Conservation (phyloP, 2,797 vertebrate genomes). For the Galaxias olidus region DNA sequence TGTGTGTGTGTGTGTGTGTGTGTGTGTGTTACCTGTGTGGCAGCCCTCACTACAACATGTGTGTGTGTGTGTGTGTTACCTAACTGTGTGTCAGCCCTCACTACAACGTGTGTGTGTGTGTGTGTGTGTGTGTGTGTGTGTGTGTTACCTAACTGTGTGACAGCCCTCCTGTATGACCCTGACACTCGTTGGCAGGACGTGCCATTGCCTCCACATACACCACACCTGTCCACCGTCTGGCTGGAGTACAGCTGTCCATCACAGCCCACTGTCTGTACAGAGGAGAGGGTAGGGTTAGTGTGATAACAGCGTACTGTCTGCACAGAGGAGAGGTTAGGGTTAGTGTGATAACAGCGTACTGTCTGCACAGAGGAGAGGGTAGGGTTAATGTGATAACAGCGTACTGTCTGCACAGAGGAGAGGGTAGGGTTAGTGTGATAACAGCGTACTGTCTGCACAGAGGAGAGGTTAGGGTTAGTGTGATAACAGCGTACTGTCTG, state of each 20-base stretch:
- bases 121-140: constrained; percentile 17
- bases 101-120: not conserved
- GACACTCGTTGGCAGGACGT: constrained; percentile 85
- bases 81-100: too few relatives aligned
- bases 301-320: too few relatives aligned
- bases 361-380: too few relatives aligned
- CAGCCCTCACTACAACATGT: too few relatives aligned
- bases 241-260: constrained; percentile 86
- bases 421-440: too few relatives aligned
- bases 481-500: too few relatives aligned
- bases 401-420: too few relatives aligned
- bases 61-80: constrained; percentile 1
- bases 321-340: not conserved
- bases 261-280: constrained; percentile 84
- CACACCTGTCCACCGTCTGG: constrained; percentile 83
- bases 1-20: too few relatives aligned
- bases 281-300: constrained; percentile 15
- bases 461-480: too few relatives aligned
- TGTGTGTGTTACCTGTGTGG: constrained; percentile 8
- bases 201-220: constrained; percentile 85
- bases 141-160: constrained; percentile 86
- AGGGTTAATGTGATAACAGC: too few relatives aligned
- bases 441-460: too few relatives aligned
- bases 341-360: too few relatives aligned
- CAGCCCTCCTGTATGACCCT: constrained; percentile 86